phyloP scores from a whole-genome alignment of 1,140 invertebrate genomes.

The Aphaenogaster floridana region DNA sequence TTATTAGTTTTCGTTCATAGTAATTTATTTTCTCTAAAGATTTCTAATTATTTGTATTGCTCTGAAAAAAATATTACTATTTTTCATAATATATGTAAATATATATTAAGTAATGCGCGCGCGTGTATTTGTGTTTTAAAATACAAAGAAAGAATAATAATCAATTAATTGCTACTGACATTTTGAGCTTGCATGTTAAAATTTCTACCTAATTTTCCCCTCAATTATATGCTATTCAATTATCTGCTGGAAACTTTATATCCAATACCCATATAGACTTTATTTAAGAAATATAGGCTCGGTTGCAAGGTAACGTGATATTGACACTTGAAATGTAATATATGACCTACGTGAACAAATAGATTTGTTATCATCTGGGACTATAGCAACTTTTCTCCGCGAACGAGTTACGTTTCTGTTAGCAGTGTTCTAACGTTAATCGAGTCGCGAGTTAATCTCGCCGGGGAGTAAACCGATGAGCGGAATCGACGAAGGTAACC shows the following conservation, averaged over 20 bases:
- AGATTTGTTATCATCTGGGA: constrained; percentile 19
- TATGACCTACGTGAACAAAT: constrained; percentile 12
- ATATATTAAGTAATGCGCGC: too few species aligned
- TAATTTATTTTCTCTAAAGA: not conserved
- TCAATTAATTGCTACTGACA: not conserved
- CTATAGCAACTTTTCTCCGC: not conserved
- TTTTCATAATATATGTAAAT: not conserved
- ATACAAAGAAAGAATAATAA: not conserved
- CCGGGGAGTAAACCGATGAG: constrained; percentile 13
- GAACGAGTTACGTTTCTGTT: constrained; percentile 28
- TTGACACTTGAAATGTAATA: not conserved
- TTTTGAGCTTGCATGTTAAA: not conserved
- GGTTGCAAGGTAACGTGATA: not conserved
- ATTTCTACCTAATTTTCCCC: not conserved
- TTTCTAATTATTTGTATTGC: not conserved
- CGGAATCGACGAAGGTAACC: constrained; percentile 47
- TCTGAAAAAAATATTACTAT: not conserved
- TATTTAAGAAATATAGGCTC: not conserved
- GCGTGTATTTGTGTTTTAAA: too few species aligned
- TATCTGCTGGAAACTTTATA: not conserved
- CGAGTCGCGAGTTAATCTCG: constrained; percentile 54
- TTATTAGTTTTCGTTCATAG: not conserved
- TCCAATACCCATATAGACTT: not conserved
- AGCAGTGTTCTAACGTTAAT: constrained; percentile 43
- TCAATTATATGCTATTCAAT: not conserved